A percentile compares a stretch with the other conserved stretches of the same genome.
These are phyloP conservation scores for Diprion similis DNA, from an alignment of 1,140 invertebrate genomes.

Conservation along the genomic window DNA sequence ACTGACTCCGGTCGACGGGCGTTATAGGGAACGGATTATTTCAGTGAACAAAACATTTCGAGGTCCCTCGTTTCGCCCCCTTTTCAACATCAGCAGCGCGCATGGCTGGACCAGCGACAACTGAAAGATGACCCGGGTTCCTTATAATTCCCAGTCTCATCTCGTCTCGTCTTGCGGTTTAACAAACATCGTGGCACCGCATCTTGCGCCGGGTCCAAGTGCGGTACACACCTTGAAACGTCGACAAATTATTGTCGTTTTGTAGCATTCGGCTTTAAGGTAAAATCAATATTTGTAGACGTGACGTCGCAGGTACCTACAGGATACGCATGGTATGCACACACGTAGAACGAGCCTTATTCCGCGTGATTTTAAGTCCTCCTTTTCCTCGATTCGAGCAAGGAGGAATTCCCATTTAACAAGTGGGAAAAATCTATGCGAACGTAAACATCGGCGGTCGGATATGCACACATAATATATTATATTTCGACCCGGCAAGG, in stretches of 20 bases:
- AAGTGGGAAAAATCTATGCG: not conserved
- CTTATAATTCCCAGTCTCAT: not conserved
- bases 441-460: not conserved
- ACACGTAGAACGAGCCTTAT: not conserved
- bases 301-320: slow-evolving; percentile 37
- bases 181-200: slow-evolving; percentile 22
- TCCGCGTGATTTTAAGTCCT: too few relatives aligned
- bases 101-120: too few relatives aligned
- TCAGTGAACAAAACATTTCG: too few relatives aligned
- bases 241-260: slow-evolving; percentile 50
- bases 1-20: too few relatives aligned
- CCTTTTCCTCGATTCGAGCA: too few relatives aligned
- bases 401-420: not conserved
- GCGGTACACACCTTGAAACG: slow-evolving; percentile 23
- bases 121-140: not conserved
- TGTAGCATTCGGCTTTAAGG: slow-evolving; percentile 25
- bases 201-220: slow-evolving; percentile 10
- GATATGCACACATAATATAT: not conserved
- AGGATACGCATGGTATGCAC: not conserved
- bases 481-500: not conserved
- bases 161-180: slow-evolving; percentile 12
- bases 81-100: too few relatives aligned
- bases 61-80: too few relatives aligned
- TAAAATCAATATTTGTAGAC: slow-evolving; percentile 48
- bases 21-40: too few relatives aligned